Evolutionary conservation across 2,888 invertebrate species (phyloP), one percentile per base, ranked within the genome.

Genomic region (Phasia obesa): DNA sequence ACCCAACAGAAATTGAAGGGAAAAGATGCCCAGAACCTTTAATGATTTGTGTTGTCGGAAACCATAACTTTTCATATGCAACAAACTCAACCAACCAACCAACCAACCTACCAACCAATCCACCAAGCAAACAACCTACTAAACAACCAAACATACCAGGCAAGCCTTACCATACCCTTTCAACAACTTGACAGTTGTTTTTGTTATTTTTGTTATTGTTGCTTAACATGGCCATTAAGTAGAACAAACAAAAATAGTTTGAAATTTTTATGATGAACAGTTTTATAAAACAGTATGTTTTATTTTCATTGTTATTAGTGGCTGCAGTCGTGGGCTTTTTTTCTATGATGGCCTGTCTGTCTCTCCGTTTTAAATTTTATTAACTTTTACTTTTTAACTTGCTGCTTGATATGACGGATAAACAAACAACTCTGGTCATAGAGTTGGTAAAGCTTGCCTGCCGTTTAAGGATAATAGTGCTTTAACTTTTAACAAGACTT

Each of bases 41-140:
- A 83, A 80, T 83, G 75, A 80, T 79, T 80, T 79, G 79, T 83
- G 75, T 80, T 79, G 75, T 76, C 79, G 83, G 83, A 76, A 83
- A 76, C 75, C 67, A 83, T 79, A 79, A 76, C 79, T 83, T 83
- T 79, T 76, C 79, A 76, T 73, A 76, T 70, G 79, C 79, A 60
- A 51, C 47, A 57, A 70, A 51, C 13, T 49, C n/a, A 15, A 35
- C 42, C 11, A 35, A 11, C 11, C 35, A 35, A 35, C 42, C 42
- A 55, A 51, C 42, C 47, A 38, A 23, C n/a, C n/a, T 7, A 35
- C 42, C 11, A 35, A 11, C 11, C 35, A 35, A 35, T 15, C 42
- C 42, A 51, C 42, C 47, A 38, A 23, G n/a, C n/a, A 15, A 35
- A 25, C 11, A 35, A 11, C 11, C 35, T 11, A 35, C 42, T 15